Percentiles rank a stretch among this genome's conserved stretches.
Evolutionary conservation across 2,888 invertebrate genomes (phyloP).

Genomic region (Dioctria linearis): DNA sequence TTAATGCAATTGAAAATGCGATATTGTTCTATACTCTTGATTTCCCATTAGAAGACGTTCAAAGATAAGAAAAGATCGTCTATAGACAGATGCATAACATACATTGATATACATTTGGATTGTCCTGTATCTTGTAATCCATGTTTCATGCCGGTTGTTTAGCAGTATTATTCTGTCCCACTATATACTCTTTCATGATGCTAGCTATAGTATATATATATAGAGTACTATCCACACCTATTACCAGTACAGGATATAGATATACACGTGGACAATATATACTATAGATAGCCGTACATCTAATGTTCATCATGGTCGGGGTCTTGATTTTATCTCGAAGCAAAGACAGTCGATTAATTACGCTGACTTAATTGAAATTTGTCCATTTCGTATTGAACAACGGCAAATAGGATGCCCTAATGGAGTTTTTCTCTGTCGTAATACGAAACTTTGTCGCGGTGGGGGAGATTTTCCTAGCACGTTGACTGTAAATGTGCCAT

Average conservation of each 20-base stretch:
- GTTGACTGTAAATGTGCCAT: slow-evolving; percentile 51
- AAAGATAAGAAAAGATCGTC: slow-evolving; percentile 47
- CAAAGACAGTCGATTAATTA: slow-evolving; percentile 58
- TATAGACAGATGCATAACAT: background rate
- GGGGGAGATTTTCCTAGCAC: slow-evolving; percentile 40
- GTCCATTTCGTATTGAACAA: slow-evolving; percentile 57
- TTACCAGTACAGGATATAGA: background rate
- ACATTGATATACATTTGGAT: background rate
- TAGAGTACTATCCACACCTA: background rate
- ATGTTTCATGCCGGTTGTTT: slow-evolving; percentile 26
- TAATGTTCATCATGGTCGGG: slow-evolving; percentile 39
- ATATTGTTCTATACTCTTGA: slow-evolving; percentile 52
- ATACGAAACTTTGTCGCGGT: slow-evolving; percentile 56
- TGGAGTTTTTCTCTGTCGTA: slow-evolving; percentile 56
- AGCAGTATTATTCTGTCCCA: background rate
- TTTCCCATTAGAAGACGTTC: slow-evolving; percentile 55
- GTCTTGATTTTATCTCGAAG: slow-evolving; percentile 51
- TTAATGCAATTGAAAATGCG: slow-evolving; percentile 23
- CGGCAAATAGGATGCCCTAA: slow-evolving; percentile 57
- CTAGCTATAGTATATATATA: background rate
- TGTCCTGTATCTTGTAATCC: slow-evolving; percentile 2
- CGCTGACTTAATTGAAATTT: slow-evolving; percentile 59
- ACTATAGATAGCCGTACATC: background rate
- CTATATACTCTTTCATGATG: background rate
- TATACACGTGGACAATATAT: background rate